Evolutionary conservation across 2,797 vertebrate genomes (phyloP), one percentile per base, ranked within the genome.

Genomic region (Pseudopleuronectes americanus): DNA sequence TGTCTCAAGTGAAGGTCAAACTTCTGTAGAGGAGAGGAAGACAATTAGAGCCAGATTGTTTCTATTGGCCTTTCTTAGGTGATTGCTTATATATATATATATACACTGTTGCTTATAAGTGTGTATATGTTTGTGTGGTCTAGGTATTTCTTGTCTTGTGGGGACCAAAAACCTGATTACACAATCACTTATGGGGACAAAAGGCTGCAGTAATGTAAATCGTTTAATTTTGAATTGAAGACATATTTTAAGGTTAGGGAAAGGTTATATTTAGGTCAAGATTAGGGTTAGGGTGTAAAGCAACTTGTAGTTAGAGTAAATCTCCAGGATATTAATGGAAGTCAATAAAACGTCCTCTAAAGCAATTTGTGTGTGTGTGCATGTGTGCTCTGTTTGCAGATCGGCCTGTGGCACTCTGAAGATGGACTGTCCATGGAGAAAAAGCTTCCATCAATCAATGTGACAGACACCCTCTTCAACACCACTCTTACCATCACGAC

Each of bases 381-480:
- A 54, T 60, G 60, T 58, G 23, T 41, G 16, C 54, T 81, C 9
- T 87, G 80, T 90, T 87, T 90, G 41, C 92, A 99, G 98, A 99
- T 99, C 9, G 98, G 98, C 81, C 95, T 96, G 87, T 99, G 97
- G 98, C 98, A 99, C 17, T 97, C 97, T 52, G 95, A 96, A 12
- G 94, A 96, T 59, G 97, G 98, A 55, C 95, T 99, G 85, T 96
- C 95, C 88, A 99, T 99, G 97, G 97, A 99, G 90, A 96, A 89
- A 87, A 96, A 92, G 87, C 95, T 97, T 84, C 97, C 96, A 64
- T 95, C 96, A 61, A 95, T 96, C 84, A 99, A 99, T 53, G 93
- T 96, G 71, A 97, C 97, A 0, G 96, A 98, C 89, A 97, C 94
- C n/a, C 96, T 99, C 81, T 98, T 98, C 94, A 99, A 99, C 91